Percentiles rank a stretch among this genome's conserved stretches.
These are phyloP conservation scores for Emydoidea blandingii DNA, from an alignment of 2,797 vertebrate genomes.

Conservation along the genomic window DNA sequence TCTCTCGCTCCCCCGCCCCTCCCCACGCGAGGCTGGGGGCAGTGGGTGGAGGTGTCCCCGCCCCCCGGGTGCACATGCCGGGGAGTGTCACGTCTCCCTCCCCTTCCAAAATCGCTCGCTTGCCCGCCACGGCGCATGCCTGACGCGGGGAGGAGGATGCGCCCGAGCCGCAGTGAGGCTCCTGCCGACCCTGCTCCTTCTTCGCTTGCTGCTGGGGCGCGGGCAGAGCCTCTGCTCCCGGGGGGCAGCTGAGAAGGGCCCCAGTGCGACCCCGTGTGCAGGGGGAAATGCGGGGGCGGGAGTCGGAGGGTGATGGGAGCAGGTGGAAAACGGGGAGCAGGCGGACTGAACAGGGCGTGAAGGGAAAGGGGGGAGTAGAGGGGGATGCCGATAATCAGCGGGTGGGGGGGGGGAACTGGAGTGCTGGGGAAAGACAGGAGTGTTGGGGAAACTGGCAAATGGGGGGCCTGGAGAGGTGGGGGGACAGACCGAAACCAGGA, in stretches of 20 bases:
- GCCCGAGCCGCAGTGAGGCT: background rate
- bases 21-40: background rate
- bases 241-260: background rate
- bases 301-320: too few species aligned
- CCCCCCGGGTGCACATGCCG: background rate
- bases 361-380: too few species aligned
- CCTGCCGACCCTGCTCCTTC: fast-evolving
- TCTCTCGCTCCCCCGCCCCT: background rate
- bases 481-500: too few species aligned
- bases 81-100: background rate
- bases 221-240: background rate
- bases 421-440: too few species aligned
- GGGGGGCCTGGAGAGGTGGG: background rate
- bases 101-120: background rate
- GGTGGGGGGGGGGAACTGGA: too few species aligned
- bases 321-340: background rate
- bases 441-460: too few species aligned
- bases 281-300: fast-evolving
- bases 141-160: background rate
- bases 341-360: background rate
- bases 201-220: background rate
- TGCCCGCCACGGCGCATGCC: slow-evolving; percentile 6
- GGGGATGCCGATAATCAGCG: background rate
- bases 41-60: background rate
- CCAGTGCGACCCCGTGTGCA: background rate